Percentiles rank a stretch among this genome's conserved stretches.
phyloP scores from a whole-genome alignment of 2,888 invertebrate genomes.

The Carabus problematicus region DNA sequence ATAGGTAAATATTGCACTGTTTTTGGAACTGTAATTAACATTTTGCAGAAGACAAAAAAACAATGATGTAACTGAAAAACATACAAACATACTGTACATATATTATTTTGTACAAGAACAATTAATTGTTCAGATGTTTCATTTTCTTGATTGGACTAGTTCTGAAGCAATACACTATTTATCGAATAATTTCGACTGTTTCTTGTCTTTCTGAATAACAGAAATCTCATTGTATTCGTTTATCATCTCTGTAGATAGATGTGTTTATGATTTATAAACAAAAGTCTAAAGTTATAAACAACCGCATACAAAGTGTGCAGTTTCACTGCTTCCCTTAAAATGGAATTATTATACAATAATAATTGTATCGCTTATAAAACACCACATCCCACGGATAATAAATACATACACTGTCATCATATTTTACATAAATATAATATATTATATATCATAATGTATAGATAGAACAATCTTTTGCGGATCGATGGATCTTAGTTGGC shows the following conservation, averaged over 20 bases:
- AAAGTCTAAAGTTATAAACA: conserved; percentile 11
- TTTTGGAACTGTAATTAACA: too few relatives aligned
- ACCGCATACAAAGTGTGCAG: conserved; percentile 25
- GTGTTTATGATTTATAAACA: background rate
- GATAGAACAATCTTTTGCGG: conserved; percentile 13
- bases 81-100: too few relatives aligned
- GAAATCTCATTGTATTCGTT: conserved; percentile 30
- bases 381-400: conserved; percentile 30
- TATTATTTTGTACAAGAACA: too few relatives aligned
- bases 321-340: background rate
- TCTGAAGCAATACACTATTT: background rate
- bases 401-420: conserved; percentile 32
- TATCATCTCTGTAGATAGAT: conserved; percentile 17
- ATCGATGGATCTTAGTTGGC: conserved; percentile 3
- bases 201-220: background rate
- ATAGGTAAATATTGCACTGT: too few relatives aligned
- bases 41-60: too few relatives aligned
- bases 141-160: background rate
- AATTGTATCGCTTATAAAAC: conserved; percentile 22
- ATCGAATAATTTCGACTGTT: too few relatives aligned
- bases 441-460: conserved; percentile 21
- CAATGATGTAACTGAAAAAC: too few relatives aligned
- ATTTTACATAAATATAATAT: conserved; percentile 30
- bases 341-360: conserved; percentile 16
- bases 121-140: background rate